Conservation (phyloP, 2,797 vertebrate genomes). For the Xenops minutus region DNA sequence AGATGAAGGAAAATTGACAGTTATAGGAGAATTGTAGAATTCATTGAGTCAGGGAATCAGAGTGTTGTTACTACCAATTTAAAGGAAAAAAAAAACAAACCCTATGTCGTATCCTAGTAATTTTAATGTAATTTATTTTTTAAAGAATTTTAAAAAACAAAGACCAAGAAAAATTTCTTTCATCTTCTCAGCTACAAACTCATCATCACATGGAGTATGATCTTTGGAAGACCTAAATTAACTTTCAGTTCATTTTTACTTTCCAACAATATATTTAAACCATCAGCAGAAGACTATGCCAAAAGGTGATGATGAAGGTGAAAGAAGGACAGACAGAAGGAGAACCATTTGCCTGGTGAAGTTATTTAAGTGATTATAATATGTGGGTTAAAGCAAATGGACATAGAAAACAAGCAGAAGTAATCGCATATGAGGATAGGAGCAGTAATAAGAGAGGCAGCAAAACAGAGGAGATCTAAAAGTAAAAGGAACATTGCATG, state of each 20-base stretch:
- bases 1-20: not conserved
- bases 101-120: not conserved
- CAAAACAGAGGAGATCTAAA: not conserved
- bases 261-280: not conserved
- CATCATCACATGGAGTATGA: not conserved
- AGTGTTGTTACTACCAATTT: not conserved
- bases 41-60: not conserved
- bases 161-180: not conserved
- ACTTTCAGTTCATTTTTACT: not conserved
- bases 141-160: accelerated
- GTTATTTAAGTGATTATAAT: not conserved
- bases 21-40: not conserved
- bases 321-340: not conserved
- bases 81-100: not conserved
- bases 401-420: not conserved
- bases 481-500: not conserved
- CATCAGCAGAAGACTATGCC: not conserved
- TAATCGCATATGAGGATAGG: not conserved
- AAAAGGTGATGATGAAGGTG: not conserved
- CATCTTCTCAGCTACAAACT: not conserved
- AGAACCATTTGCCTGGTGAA: not conserved
- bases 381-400: not conserved
- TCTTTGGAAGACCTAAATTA: not conserved
- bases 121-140: not conserved
- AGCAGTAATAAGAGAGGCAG: not conserved